A percentile compares a stretch with the other conserved stretches of the same genome.
Conservation (phyloP, 2,113 vertebrate genomes). For the Poeciliopsis turrubarensis region DNA sequence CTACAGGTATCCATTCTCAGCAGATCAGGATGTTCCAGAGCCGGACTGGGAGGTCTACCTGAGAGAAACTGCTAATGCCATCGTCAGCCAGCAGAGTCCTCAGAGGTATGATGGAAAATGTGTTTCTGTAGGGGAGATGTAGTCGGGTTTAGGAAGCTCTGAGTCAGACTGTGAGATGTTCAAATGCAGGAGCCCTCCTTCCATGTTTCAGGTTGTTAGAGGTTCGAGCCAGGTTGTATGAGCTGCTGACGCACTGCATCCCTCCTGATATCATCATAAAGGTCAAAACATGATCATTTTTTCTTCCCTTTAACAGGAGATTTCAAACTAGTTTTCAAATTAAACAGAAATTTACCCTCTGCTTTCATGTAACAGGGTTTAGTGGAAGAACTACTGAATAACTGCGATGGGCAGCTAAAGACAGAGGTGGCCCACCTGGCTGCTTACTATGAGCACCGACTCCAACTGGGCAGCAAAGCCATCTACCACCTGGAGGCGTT, state of each 20-base stretch:
- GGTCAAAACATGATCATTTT: slow-evolving; percentile 72
- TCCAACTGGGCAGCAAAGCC: slow-evolving; percentile 94
- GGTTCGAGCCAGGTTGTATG: slow-evolving; percentile 92
- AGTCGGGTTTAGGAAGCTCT: background rate
- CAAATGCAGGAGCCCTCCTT: background rate
- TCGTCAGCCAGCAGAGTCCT: slow-evolving; percentile 93
- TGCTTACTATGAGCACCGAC: slow-evolving; percentile 92
- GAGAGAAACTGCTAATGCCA: slow-evolving; percentile 92
- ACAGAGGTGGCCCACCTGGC: slow-evolving; percentile 94
- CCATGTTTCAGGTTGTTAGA: slow-evolving; percentile 87
- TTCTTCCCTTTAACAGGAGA: background rate
- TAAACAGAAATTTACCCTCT: background rate
- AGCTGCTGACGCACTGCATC: slow-evolving; percentile 96
- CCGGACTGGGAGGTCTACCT: slow-evolving; percentile 98
- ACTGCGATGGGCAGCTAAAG: slow-evolving; percentile 97
- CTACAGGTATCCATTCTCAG: slow-evolving; percentile 90
- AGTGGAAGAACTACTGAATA: slow-evolving; percentile 89
- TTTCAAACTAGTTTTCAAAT: background rate
- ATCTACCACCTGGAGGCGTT: slow-evolving; percentile 98
- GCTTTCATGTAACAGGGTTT: slow-evolving; percentile 81
- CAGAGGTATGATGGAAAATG: slow-evolving; percentile 82
- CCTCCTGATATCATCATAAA: slow-evolving; percentile 97
- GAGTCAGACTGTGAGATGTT: background rate
- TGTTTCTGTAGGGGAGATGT: background rate
- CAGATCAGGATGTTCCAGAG: slow-evolving; percentile 92